Conservation (phyloP, 2,113 vertebrate species). For the Ploceus nigricollis region DNA sequence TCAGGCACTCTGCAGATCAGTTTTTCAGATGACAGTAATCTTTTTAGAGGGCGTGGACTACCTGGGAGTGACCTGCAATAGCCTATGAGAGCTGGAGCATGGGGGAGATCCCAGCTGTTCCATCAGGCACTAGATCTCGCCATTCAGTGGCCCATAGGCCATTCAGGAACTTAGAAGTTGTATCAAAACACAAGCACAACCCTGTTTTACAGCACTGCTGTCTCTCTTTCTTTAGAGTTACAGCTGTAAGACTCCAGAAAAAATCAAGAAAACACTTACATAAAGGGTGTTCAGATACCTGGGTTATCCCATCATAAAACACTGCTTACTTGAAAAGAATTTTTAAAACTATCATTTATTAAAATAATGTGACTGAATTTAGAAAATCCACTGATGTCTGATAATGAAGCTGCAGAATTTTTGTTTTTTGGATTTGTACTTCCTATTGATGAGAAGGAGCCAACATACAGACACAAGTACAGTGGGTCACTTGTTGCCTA, state of each 20-base stretch:
- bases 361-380: background rate
- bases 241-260: conserved; percentile 34
- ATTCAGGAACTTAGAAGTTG: conserved; percentile 9
- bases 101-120: conserved; percentile 33
- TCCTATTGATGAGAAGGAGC: background rate
- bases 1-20: background rate
- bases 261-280: background rate
- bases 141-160: background rate
- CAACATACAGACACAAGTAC: background rate
- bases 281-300: background rate
- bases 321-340: background rate
- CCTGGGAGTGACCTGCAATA: background rate
- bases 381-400: background rate
- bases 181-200: conserved; percentile 19
- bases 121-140: background rate
- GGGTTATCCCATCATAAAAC: background rate
- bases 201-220: background rate
- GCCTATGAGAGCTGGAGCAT: background rate
- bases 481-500: background rate
- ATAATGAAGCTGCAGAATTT: background rate
- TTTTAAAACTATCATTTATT: background rate
- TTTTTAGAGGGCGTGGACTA: background rate
- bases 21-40: background rate
- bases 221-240: background rate
- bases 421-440: background rate